Percentiles rank a stretch among this genome's conserved stretches.
Conservation (phyloP, 2,888 invertebrate species). For the Caenorhabditis japonica region DNA sequence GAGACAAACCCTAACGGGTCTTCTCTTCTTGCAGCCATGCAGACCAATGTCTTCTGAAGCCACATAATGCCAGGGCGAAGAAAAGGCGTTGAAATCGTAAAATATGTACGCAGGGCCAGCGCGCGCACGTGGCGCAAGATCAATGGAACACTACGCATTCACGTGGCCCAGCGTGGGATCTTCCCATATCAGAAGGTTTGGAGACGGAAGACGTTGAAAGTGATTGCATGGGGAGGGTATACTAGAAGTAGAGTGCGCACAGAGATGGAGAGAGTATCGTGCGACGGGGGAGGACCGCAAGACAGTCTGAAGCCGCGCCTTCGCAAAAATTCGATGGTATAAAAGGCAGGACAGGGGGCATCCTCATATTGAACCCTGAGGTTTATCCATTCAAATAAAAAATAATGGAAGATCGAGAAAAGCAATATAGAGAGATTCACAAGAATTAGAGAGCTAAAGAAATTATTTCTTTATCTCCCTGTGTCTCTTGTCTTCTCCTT, state of each 20-base stretch:
- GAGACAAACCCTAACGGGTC: no score
- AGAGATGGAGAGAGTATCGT: slow-evolving; percentile 19
- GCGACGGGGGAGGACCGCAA: slow-evolving; percentile 44
- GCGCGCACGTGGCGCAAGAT: slow-evolving; percentile 45
- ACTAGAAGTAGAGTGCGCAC: slow-evolving; percentile 11
- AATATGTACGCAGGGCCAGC: slow-evolving; percentile 40
- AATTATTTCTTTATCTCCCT: slow-evolving; percentile 15
- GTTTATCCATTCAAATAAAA: slow-evolving; percentile 10
- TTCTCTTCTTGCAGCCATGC: no score
- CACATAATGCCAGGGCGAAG: no score
- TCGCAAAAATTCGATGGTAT: slow-evolving; percentile 42
- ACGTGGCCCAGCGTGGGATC: slow-evolving; percentile 38
- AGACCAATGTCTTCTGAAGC: no score
- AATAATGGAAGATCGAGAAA: background rate
- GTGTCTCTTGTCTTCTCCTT: slow-evolving; percentile 14
- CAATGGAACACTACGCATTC: slow-evolving; percentile 47
- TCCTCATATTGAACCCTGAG: slow-evolving; percentile 33
- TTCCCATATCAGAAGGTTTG: slow-evolving; percentile 11
- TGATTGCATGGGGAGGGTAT: slow-evolving; percentile 9
- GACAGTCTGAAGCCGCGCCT: slow-evolving; percentile 46
- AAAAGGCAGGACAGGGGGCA: slow-evolving; percentile 32
- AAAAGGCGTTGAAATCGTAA: slow-evolving; percentile 44
- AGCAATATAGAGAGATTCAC: slow-evolving; percentile 5
- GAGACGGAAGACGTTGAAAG: slow-evolving; percentile 18
- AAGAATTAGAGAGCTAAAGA: slow-evolving; percentile 31